Percentiles rank a stretch among this genome's conserved stretches.
Conservation (phyloP, 2,113 vertebrate genomes). For the Chaetodon trifascialis region DNA sequence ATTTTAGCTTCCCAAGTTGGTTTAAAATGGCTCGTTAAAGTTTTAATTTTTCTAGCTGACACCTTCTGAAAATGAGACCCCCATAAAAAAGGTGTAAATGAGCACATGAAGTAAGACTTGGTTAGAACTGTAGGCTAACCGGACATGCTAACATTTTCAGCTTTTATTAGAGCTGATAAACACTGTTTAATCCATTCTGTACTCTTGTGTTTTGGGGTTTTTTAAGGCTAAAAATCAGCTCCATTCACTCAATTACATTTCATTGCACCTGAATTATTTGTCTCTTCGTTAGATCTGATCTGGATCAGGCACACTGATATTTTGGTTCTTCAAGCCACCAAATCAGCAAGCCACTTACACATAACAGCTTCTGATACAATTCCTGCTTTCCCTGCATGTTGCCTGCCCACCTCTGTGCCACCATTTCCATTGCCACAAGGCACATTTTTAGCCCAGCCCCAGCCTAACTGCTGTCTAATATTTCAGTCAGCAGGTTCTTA, state of each 20-base stretch:
- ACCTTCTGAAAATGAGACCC: no score
- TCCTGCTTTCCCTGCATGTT: neutral
- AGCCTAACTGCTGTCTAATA: slow-evolving; percentile 27
- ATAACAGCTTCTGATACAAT: neutral
- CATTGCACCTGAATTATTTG: neutral
- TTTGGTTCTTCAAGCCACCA: neutral
- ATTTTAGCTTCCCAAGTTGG: neutral
- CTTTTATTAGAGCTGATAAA: neutral
- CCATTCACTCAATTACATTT: neutral
- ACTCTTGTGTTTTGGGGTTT: neutral
- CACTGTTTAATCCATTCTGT: neutral
- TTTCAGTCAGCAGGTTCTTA: slow-evolving; percentile 58
- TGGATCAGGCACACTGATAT: neutral
- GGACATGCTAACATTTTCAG: no score
- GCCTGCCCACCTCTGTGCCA: neutral
- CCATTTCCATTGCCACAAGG: neutral
- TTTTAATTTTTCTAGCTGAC: no score
- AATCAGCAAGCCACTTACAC: neutral
- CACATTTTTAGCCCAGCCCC: slow-evolving; percentile 32
- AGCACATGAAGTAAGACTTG: no score
- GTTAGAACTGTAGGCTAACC: no score
- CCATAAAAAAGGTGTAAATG: neutral
- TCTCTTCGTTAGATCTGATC: neutral
- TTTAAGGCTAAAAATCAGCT: neutral
- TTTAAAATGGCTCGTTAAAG: neutral